These are phyloP conservation scores for Styela clava DNA, from an alignment of 23 tunicate genomes.

Conservation along the genomic window DNA sequence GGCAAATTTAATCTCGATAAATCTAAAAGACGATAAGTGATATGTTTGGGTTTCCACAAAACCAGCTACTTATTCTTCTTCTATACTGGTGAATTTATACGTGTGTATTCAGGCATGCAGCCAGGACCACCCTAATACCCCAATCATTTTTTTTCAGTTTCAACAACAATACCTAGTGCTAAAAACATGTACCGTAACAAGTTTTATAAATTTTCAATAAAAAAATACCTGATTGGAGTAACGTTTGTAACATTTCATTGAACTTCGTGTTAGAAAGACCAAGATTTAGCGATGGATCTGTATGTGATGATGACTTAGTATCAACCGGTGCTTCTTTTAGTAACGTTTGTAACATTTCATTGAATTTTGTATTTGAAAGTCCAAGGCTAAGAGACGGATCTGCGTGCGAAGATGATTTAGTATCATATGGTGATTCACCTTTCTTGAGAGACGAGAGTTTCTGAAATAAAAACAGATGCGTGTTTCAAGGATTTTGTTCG, in stretches of 20 bases:
- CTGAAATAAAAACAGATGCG: neutral
- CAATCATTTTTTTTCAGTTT: too few species aligned
- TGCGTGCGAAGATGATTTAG: neutral
- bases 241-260: neutral
- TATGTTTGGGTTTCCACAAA: too few species aligned
- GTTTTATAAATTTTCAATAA: too few species aligned
- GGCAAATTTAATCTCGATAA: neutral
- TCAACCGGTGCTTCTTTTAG: neutral
- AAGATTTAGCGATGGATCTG: neutral
- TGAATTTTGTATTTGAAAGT: neutral
- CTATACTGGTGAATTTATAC: too few species aligned
- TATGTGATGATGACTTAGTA: neutral
- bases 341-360: neutral
- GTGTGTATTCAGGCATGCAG: too few species aligned
- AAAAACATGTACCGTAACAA: too few species aligned
- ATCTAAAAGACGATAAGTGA: too few species aligned
- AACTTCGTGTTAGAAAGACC: neutral
- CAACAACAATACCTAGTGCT: too few species aligned
- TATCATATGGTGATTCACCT: neutral
- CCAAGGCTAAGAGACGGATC: neutral
- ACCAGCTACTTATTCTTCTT: too few species aligned
- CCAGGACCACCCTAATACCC: too few species aligned
- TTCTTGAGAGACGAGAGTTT: neutral
- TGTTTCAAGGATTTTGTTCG: too few species aligned
- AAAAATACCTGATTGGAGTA: slow-evolving; percentile 4